These are phyloP conservation scores for Pelvicachromis taeniatus DNA, from an alignment of 2,113 vertebrate species.

Conservation along the genomic window DNA sequence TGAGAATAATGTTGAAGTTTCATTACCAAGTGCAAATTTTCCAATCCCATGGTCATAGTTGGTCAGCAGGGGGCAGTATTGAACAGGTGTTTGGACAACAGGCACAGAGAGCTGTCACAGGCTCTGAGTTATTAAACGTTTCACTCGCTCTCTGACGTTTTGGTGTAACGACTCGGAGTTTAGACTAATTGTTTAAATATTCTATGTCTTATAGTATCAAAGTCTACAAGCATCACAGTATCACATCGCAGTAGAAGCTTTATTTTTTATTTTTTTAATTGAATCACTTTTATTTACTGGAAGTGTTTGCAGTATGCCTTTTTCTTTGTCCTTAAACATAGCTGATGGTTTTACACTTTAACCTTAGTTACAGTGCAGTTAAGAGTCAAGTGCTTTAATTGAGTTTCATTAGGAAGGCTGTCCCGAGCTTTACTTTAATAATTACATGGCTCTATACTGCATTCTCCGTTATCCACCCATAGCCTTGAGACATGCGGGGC, in stretches of 20 bases:
- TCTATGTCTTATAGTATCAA: neutral
- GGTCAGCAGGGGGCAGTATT: constrained; percentile 42
- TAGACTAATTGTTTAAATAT: neutral
- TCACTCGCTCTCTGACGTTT: neutral
- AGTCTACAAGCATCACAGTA: neutral
- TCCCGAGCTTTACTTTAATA: neutral
- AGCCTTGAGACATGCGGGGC: neutral
- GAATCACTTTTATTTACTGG: neutral
- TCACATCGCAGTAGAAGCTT: neutral
- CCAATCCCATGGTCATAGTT: neutral
- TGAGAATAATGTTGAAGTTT: neutral
- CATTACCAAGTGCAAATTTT: neutral
- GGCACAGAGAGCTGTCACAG: neutral
- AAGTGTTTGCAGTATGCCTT: neutral
- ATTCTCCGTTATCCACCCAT: neutral
- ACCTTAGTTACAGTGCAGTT: neutral
- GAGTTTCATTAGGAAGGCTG: neutral
- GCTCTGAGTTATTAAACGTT: neutral
- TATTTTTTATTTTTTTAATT: neutral
- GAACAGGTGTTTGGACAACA: neutral
- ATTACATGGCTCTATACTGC: neutral
- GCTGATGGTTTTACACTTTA: neutral
- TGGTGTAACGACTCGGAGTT: neutral
- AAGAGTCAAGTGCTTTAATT: neutral
- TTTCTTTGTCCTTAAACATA: neutral